phyloP scores from a whole-genome alignment of 2,888 invertebrate species.

The Colletes collaris region DNA sequence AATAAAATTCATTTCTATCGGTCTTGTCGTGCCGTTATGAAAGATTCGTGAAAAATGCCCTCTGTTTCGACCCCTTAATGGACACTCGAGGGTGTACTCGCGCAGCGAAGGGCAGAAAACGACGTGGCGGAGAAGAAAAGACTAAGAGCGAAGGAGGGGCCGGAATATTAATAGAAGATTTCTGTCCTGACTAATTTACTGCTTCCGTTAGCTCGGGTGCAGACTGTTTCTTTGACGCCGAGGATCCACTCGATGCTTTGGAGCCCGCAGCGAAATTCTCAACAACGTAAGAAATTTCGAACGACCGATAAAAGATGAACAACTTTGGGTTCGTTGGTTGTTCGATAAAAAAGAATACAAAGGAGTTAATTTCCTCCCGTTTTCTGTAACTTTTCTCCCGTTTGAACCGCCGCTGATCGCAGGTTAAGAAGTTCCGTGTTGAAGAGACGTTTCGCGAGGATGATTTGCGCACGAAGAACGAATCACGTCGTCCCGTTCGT shows the following conservation, averaged over 20 bases:
- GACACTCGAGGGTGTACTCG: slow-evolving; percentile 35
- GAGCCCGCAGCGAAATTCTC: not conserved
- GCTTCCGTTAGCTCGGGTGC: slow-evolving; percentile 66
- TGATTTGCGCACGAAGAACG: slow-evolving; percentile 51
- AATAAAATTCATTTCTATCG: no score
- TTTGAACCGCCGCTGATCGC: not conserved
- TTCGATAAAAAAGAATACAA: no score
- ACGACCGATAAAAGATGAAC: no score
- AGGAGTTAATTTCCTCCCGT: no score
- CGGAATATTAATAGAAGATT: slow-evolving; percentile 71
- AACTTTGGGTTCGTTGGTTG: no score
- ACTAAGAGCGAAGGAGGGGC: slow-evolving; percentile 16
- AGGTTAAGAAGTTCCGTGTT: not conserved
- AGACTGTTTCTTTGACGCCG: slow-evolving; percentile 30
- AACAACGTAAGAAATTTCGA: no score
- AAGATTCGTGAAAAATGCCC: no score
- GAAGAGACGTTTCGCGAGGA: slow-evolving; percentile 19
- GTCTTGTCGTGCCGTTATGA: no score
- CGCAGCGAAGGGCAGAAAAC: slow-evolving; percentile 24
- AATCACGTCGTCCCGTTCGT: slow-evolving; percentile 59
- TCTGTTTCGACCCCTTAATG: slow-evolving; percentile 39
- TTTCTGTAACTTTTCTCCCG: no score
- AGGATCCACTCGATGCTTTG: slow-evolving; percentile 7
- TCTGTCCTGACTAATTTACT: slow-evolving; percentile 70
- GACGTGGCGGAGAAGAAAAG: slow-evolving; percentile 10